Percentiles rank a stretch among this genome's conserved stretches.
Conservation (phyloP, 2,888 invertebrate species). For the Maniola hyperantus region DNA sequence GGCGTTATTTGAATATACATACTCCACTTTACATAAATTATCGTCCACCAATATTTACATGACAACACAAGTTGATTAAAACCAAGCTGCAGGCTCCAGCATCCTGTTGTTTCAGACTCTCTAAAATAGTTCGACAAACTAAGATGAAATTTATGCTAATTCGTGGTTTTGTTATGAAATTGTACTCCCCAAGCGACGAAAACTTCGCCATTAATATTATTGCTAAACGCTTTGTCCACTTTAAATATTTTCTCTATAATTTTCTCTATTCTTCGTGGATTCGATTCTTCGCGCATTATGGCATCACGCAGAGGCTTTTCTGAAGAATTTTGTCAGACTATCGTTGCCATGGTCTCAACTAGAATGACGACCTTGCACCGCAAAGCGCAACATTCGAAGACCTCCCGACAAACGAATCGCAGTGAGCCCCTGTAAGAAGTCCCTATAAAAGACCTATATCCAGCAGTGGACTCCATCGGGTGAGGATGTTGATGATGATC, state of each 20-base stretch:
- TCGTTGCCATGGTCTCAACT: no score
- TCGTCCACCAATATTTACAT: conserved; percentile 45
- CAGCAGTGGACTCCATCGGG: no score
- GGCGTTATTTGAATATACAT: not conserved
- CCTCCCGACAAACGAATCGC: no score
- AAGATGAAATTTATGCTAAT: conserved; percentile 35
- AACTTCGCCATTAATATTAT: conserved; percentile 3
- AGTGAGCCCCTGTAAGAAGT: no score
- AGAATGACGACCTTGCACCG: no score
- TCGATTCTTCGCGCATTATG: no score
- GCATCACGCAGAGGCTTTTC: no score
- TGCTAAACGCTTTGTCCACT: not conserved
- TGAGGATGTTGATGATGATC: no score
- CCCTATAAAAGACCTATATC: no score
- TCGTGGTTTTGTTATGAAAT: conserved; percentile 29
- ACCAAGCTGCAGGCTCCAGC: conserved; percentile 39
- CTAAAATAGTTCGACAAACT: conserved; percentile 30
- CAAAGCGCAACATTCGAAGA: no score
- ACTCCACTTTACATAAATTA: conserved; percentile 10
- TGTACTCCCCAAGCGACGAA: conserved; percentile 6
- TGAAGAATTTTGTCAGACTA: no score
- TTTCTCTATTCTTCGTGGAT: no score
- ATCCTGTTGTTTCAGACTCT: conserved; percentile 42
- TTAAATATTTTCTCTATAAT: not conserved
- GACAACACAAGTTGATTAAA: conserved; percentile 49